Evolutionary conservation across 1,140 invertebrate species (phyloP).

Genomic region (Aphelenchoides fujianensis): DNA sequence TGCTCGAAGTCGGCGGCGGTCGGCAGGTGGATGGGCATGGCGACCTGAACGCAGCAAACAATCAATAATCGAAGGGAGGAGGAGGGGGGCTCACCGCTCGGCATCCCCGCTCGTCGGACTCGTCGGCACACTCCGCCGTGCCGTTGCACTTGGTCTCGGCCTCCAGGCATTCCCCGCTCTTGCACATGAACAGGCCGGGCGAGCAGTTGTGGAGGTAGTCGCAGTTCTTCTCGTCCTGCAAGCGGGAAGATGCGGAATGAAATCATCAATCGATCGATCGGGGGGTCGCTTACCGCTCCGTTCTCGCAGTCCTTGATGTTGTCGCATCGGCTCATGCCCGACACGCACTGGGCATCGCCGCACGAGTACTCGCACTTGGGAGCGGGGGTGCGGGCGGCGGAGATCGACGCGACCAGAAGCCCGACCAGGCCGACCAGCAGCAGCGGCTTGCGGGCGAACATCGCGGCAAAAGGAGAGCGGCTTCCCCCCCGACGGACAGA

Average conservation of each 20-base stretch:
- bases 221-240: conserved; percentile 19
- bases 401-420: neutral
- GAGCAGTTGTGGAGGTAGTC: conserved; percentile 15
- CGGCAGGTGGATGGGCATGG: neutral
- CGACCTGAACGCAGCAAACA: neutral
- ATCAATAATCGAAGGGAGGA: too few species aligned
- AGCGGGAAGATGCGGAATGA: neutral
- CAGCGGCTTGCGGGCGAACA: neutral
- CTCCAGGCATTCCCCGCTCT: conserved; percentile 19
- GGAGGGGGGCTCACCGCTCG: neutral
- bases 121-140: conserved; percentile 7
- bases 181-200: conserved; percentile 7
- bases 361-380: conserved; percentile 8
- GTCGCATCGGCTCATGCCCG: neutral
- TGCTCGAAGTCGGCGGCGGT: neutral
- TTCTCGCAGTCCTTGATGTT: conserved; percentile 20
- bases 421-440: neutral
- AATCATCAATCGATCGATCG: neutral
- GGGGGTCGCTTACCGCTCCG: neutral
- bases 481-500: too few species aligned
- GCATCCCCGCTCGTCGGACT: conserved; percentile 13
- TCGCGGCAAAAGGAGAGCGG: neutral
- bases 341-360: conserved; percentile 9
- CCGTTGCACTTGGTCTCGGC: conserved; percentile 18
- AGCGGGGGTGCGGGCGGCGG: neutral